Base-by-base conservation (phyloP, 1,140 invertebrate genomes). In the Scylla paramamosain region DNA sequence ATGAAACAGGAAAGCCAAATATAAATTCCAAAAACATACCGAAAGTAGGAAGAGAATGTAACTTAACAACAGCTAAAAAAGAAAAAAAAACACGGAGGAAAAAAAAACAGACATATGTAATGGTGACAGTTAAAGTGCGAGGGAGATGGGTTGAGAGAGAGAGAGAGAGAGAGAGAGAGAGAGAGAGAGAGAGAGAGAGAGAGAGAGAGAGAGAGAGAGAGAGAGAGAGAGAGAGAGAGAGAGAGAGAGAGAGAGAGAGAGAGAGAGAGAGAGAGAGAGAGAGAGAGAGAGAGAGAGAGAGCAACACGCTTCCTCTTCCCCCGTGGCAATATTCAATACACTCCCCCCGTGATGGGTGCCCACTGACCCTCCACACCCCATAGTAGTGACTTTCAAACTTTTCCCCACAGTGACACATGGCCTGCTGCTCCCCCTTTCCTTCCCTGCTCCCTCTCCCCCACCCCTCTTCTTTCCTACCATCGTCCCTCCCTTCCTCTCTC, bases 331-430 rank as follows among this genome's bases (percentile, higher is more conserved):
- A 93, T 83, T 93, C 67, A 93, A 93, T 45, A 89, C 86, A 77
- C 84, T 45, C 48, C 46, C 46, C 31, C 86, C 45, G 39, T 48
- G 82, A 93, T 86, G 92, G 67, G 92, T 86, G 83, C 92, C 45
- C 28, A 83, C 39, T n/a, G 45, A 32, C 84, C 46, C n/a, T 82
- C 32, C 59, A 8, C 32, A 29, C 84, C 92, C 92, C 82, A 45
- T 45, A 46, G 82, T 39, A 93, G 46, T 87, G 82, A 93, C 67
- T 93, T 93, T 32, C 46, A 86, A 86, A 93, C 83, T 88, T 93
- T 93, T 93, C 67, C 39, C 46, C 93, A 48, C 46, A n/a, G 89
- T 91, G n/a, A 91, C 59, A 59, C 46, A 91, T 59, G 48, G 89
- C 59, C 31, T n/a, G 39, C 77, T 12, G 31, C 84, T 46, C 0